Percentiles rank a stretch among this genome's conserved stretches.
These are phyloP conservation scores for Ammodramus savannarum DNA, from an alignment of 2,113 vertebrate species.

Conservation along the genomic window DNA sequence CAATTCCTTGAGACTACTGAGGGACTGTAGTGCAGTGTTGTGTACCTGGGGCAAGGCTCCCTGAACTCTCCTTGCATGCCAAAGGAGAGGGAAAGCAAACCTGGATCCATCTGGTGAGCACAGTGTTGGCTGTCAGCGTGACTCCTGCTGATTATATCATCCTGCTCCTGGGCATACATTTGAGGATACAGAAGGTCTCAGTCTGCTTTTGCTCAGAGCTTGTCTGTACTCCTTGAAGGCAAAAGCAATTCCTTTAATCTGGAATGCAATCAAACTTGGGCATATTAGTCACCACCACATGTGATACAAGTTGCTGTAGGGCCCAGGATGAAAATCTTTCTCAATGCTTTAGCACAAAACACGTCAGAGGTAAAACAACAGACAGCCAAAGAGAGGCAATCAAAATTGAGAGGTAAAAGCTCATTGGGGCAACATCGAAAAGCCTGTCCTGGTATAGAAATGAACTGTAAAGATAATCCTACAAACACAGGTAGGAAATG, in stretches of 20 bases:
- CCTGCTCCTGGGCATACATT: background rate
- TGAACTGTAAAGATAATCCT: background rate
- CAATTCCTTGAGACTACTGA: background rate
- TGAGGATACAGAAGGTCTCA: conserved; percentile 1
- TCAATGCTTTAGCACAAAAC: background rate
- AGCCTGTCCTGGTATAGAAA: background rate
- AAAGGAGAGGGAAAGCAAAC: conserved; percentile 16
- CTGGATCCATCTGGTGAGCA: background rate
- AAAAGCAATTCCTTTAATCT: conserved; percentile 25
- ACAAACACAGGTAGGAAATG: background rate
- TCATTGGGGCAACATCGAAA: background rate
- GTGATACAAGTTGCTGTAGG: background rate
- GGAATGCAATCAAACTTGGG: background rate
- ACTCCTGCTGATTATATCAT: background rate
- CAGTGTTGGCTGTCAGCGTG: conserved; percentile 1
- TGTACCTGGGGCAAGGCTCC: background rate
- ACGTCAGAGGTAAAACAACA: background rate
- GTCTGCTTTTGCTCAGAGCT: background rate
- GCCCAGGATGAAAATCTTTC: background rate
- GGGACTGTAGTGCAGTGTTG: background rate
- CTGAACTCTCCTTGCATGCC: background rate
- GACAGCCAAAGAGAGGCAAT: no score
- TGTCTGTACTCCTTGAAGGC: conserved; percentile 4
- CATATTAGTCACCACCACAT: background rate
- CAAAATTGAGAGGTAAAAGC: background rate